Evolutionary conservation across 2,888 invertebrate genomes (phyloP).

Genomic region (Temnothorax unifasciatus): DNA sequence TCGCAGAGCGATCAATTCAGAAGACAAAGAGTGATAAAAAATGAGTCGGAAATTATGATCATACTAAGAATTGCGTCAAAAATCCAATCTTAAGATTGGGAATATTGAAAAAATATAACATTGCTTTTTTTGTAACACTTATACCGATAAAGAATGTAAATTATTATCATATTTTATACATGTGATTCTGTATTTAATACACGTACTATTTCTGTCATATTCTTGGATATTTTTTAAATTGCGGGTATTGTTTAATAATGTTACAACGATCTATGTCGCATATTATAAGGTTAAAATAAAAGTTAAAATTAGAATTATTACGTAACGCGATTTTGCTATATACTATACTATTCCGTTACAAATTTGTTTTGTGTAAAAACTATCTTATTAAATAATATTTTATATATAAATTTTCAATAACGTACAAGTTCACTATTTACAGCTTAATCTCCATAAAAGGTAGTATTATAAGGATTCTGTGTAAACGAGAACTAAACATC

Average conservation of each 20-base stretch:
- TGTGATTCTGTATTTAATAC: not conserved
- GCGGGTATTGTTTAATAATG: not conserved
- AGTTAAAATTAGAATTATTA: not conserved
- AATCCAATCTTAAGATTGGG: not conserved
- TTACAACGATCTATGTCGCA: not conserved
- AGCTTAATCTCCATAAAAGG: not conserved
- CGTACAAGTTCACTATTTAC: not conserved
- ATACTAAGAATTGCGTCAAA: not conserved
- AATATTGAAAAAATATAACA: not conserved
- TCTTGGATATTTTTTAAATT: not conserved
- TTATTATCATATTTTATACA: not conserved
- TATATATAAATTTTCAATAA: not conserved
- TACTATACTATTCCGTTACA: too few relatives aligned
- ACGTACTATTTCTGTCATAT: not conserved
- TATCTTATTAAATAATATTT: not conserved
- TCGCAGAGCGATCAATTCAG: constrained; percentile 15
- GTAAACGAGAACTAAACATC: not conserved
- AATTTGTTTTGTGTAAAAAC: not conserved
- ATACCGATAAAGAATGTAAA: not conserved
- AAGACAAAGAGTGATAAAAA: not conserved
- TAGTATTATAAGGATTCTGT: not conserved
- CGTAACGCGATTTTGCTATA: not conserved
- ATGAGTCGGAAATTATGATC: not conserved
- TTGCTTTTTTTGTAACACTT: not conserved
- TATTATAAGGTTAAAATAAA: not conserved